Base-by-base conservation (phyloP, 2,797 vertebrate genomes). In the Spinibarbus caldwelli region DNA sequence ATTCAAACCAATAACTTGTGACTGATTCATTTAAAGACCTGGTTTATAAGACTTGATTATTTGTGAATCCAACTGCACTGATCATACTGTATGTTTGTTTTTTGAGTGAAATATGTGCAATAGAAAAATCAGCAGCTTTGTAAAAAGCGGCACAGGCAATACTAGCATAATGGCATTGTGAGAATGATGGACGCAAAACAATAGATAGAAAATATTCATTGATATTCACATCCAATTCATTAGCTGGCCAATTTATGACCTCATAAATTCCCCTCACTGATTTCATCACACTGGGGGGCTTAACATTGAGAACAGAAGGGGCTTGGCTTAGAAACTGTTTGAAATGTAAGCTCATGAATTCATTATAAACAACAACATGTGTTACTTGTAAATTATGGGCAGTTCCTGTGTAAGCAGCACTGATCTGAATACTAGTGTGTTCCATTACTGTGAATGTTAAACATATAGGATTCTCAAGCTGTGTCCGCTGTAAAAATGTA, bases 401-500 rank as follows among this genome's bases (percentile, higher is more conserved):
- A 78, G 59, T 62, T 78, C 62, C 17, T 85, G 41, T 79, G 26
- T 36, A 79, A 85, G 66, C 38, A 49, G 54, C 45, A 19, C 52
- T 79, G 76, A 70, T 78, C 41, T 14, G 83, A 84, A 85, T 71
- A 62, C 83, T 26, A 79, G 66, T 78, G 21, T 59, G 64, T 43
- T n/a, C 1, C 59, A 49, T 49, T 76, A 66, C 29, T 62, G 38
- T 45, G 43, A 78, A 12, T 23, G 31, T 15, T 76, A 49, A 26
- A 38, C 31, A 54, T 68, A 78, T 52, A 67, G 80, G 67, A 57
- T 78, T 9, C 49, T 78, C 49, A 84, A 70, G 31, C 72, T 31
- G 82, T 83, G 59, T 83, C 29, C 38, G 62, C 73, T 54, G 62
- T 84, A 78, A 57, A 78, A 78, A 57, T 38, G 64, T 72, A 85